A percentile compares a stretch with the other conserved stretches of the same genome.
Conservation (phyloP, 2,113 vertebrate genomes). For the Macrotis lagotis region DNA sequence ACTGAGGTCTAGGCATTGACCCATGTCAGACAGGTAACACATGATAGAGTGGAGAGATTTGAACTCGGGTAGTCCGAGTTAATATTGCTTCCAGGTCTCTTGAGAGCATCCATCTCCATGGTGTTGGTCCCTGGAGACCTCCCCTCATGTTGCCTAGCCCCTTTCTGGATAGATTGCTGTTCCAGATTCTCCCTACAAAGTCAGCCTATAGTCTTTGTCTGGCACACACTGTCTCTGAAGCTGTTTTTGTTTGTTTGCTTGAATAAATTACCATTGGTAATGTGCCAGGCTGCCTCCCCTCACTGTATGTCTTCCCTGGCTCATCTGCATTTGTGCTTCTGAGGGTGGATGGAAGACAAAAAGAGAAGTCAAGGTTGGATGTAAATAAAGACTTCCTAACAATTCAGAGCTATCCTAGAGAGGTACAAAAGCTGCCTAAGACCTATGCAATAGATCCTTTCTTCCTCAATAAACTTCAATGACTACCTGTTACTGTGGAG, state of each 20-base stretch:
- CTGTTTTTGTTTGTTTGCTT: background rate
- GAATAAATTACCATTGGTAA: background rate
- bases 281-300: background rate
- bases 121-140: background rate
- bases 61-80: background rate
- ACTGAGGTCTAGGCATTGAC: background rate
- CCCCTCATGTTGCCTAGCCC: background rate
- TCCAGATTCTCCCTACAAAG: background rate
- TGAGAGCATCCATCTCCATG: background rate
- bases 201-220: background rate
- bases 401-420: background rate
- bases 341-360: background rate
- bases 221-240: background rate
- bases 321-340: background rate
- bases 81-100: background rate
- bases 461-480: background rate
- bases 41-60: background rate
- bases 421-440: background rate
- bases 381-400: background rate
- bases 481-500: background rate
- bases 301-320: background rate
- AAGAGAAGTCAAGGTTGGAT: background rate
- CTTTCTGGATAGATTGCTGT: no score
- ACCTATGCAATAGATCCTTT: background rate
- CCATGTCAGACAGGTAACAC: background rate